phyloP scores from a whole-genome alignment of 2,797 vertebrate species.

The Chaunax sp. region DNA sequence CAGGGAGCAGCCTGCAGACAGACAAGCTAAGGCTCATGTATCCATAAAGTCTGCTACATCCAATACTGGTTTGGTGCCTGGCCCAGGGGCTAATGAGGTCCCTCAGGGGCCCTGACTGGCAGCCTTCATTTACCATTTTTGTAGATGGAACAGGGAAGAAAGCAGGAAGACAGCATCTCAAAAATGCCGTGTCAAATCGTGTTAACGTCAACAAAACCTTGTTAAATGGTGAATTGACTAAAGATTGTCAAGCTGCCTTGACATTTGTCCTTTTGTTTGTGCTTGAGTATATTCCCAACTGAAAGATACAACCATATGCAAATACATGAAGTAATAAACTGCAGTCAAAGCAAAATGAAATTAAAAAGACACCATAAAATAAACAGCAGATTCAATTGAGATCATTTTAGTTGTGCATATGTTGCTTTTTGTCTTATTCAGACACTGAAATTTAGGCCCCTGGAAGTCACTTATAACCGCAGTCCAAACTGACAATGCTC shows the following conservation, averaged over 20 bases:
- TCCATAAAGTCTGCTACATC: conserved; percentile 33
- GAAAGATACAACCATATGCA: conserved; percentile 9
- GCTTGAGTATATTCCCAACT: background rate
- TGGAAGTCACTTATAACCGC: conserved; percentile 83
- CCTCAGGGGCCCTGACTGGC: conserved; percentile 35
- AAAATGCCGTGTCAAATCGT: conserved; percentile 35
- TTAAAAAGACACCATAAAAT: conserved; percentile 44
- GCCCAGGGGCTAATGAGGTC: conserved; percentile 51
- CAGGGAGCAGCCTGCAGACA: conserved; percentile 46
- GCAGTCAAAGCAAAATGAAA: conserved; percentile 49
- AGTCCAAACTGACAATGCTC: conserved; percentile 86
- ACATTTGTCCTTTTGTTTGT: no score
- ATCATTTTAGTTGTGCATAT: conserved; percentile 31
- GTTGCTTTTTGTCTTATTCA: conserved; percentile 44
- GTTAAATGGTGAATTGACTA: conserved; percentile 9
- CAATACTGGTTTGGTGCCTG: conserved; percentile 34
- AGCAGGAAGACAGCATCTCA: conserved; percentile 25
- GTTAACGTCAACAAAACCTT: conserved; percentile 33
- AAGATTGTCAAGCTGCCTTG: conserved; percentile 13
- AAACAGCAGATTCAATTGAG: conserved; percentile 49
- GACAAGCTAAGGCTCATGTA: conserved; percentile 50
- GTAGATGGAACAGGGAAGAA: conserved; percentile 16
- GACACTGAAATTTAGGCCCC: conserved; percentile 72
- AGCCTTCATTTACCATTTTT: conserved; percentile 33
- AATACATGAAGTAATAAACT: conserved; percentile 14